Base-by-base conservation (phyloP, 2,113 vertebrate genomes). In the Salvelinus sp. region DNA sequence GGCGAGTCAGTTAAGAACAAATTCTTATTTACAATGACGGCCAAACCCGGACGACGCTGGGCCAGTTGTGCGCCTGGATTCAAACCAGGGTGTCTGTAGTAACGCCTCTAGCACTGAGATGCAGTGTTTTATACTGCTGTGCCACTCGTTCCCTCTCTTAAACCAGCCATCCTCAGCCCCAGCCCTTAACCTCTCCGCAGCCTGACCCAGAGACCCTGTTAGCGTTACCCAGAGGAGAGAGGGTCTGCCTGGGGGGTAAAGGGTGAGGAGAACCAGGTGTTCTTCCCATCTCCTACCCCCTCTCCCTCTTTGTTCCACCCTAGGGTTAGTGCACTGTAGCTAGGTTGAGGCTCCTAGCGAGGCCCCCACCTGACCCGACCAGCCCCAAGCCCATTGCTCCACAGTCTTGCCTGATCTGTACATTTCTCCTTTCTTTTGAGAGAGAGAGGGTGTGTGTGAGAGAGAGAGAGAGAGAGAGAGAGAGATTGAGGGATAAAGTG, bases 371-470 rank as follows among this genome's bases (percentile, higher is more conserved):
- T 22, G 60, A 63, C 20, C 60, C 0, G 60, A 22, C 22, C 6
- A 10, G 60, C 60, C 22, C 58, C 58, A 62, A 62, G 58, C 58
- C 58, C 58, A 0, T 22, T 18, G 18, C 20, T 74, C 28, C 28
- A 13, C 5, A 47, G 33, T 9, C 14, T 44, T 57, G 44, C 69
- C 74, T 69, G 64, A 78, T 82, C 74, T 79, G 9, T 70, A 28
- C 70, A 33, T 74, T 60, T 66, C 50, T n/a, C 22, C 25, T 13
- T 50, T n/a, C 47, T 54, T 54, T 13, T 7, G 30, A 27, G 60
- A 33, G 3, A 69, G 25, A 38, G 14, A 2, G 20, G 0, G 48
- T 2, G 48, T 50, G 48, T 50, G 9, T 50, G 7, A 3, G 9
- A 14, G 1, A 1, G 47, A 10, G 7, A 44, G 38, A 0, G 38